Conservation (phyloP, 2,888 invertebrate genomes). For the Limnephilus auricula region DNA sequence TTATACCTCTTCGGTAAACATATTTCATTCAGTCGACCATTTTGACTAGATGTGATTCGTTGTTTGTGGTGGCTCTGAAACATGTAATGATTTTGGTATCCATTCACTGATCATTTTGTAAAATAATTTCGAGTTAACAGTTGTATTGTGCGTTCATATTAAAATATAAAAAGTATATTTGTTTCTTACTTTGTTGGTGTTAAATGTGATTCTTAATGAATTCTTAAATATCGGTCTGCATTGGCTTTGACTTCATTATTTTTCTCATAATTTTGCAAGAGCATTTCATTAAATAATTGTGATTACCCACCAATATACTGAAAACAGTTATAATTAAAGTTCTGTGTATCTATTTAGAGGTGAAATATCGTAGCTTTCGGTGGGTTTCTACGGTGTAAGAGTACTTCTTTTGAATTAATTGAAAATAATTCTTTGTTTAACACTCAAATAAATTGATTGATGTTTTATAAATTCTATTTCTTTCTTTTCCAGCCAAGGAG, state of each 20-base stretch:
- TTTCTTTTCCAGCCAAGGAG: slow-evolving; percentile 63
- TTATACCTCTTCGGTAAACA: neutral
- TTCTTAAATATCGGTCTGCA: neutral
- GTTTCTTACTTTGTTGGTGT: neutral
- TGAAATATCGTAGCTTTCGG: no score
- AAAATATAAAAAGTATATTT: neutral
- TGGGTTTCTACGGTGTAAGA: no score
- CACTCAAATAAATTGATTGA: neutral
- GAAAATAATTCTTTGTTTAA: neutral
- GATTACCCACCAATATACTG: no score
- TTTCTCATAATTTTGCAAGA: neutral
- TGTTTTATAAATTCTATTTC: slow-evolving; percentile 20
- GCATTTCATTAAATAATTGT: no score
- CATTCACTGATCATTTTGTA: neutral
- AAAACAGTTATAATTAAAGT: no score
- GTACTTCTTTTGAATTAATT: no score
- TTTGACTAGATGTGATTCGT: neutral
- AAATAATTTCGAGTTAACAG: neutral
- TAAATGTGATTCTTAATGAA: neutral
- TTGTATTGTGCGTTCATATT: no score
- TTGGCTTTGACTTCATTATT: neutral
- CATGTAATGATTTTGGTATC: no score
- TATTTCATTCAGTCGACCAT: neutral
- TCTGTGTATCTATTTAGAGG: neutral
- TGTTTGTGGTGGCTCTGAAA: neutral